These are phyloP conservation scores for Panthera tigris DNA, from an alignment of 2,113 vertebrate species.

Conservation along the genomic window DNA sequence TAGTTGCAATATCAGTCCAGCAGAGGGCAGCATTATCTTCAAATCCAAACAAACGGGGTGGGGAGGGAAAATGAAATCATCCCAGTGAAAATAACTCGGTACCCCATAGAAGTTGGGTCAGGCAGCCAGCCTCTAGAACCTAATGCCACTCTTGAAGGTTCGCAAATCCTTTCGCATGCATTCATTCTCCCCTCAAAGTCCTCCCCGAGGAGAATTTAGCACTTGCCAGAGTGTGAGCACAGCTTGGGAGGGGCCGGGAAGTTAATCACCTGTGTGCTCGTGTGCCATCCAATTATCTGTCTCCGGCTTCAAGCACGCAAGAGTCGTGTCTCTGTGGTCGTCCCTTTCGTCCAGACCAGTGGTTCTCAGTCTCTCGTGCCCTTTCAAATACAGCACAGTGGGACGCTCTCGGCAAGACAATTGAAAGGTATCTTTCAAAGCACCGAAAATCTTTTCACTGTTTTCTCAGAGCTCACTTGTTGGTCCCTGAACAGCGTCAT, in stretches of 20 bases:
- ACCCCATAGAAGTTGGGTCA: not conserved
- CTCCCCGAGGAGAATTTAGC: not conserved
- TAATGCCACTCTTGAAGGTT: not conserved
- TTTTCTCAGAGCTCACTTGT: not conserved
- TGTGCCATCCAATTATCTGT: not conserved
- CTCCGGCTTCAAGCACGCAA: not conserved
- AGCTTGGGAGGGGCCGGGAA: not conserved
- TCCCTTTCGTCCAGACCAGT: not conserved
- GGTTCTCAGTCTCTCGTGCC: not conserved
- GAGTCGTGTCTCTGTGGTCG: not conserved
- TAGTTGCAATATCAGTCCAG: not conserved
- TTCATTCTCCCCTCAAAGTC: not conserved
- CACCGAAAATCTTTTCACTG: not conserved
- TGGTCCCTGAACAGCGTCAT: not conserved
- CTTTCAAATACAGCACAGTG: not conserved
- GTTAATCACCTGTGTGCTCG: fast-evolving
- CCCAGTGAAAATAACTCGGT: not conserved
- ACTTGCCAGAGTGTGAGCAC: fast-evolving
- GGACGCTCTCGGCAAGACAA: not conserved
- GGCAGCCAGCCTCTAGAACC: not conserved
- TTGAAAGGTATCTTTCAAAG: not conserved
- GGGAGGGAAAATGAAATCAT: not conserved
- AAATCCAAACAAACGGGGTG: not conserved
- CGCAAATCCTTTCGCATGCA: not conserved
- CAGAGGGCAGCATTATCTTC: conserved; percentile 65